Evolutionary conservation across 2,113 vertebrate genomes (phyloP).

Genomic region (Cryptomyrus ogoouensis): DNA sequence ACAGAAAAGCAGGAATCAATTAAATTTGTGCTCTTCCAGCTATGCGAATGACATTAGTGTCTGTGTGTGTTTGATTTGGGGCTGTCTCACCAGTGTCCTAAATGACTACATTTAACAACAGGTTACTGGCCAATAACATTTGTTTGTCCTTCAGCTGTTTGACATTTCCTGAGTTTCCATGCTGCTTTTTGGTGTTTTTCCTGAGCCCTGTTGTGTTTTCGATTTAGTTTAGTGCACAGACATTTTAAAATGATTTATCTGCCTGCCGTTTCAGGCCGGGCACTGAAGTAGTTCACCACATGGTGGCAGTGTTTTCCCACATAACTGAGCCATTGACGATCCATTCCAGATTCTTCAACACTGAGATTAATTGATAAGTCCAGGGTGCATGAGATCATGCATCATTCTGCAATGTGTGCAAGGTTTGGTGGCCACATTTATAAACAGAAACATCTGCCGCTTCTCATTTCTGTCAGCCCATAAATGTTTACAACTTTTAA

Average conservation of each 20-base stretch:
- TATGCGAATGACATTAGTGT: neutral
- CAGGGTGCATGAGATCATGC: neutral
- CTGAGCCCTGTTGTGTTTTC: neutral
- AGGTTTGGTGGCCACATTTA: neutral
- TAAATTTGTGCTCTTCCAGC: neutral
- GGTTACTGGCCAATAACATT: neutral
- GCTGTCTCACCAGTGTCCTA: neutral
- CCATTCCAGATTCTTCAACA: neutral
- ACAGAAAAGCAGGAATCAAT: neutral
- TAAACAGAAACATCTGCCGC: neutral
- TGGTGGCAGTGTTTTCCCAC: constrained; percentile 34
- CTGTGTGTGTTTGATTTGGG: neutral
- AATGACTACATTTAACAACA: neutral
- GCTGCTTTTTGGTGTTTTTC: neutral
- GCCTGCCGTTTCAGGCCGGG: neutral
- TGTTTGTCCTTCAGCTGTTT: neutral
- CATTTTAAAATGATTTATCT: neutral
- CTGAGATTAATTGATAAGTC: neutral
- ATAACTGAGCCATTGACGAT: neutral
- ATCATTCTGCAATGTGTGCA: neutral
- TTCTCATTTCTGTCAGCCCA: neutral
- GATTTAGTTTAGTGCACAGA: neutral
- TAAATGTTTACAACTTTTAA: neutral
- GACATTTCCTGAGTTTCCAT: neutral
- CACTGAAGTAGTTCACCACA: constrained; percentile 32